Evolutionary conservation across 2,888 invertebrate genomes (phyloP).

Genomic region (Priocnemis perturbator): DNA sequence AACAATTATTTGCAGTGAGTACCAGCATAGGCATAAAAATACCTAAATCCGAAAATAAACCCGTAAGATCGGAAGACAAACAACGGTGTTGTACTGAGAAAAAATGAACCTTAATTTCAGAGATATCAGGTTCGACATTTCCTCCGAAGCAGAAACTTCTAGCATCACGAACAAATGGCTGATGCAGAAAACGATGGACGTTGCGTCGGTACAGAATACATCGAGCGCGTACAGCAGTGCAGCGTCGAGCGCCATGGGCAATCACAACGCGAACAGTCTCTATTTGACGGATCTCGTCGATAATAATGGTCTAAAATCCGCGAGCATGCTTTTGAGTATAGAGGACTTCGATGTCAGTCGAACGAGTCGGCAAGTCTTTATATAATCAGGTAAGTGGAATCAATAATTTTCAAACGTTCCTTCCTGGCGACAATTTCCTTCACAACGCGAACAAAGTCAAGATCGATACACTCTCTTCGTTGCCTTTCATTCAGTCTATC

Average conservation of each 20-base stretch:
- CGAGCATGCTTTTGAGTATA: slow-evolving; percentile 70
- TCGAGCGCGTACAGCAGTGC: slow-evolving; percentile 73
- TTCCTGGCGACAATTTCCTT: no score
- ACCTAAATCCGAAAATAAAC: no score
- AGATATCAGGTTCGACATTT: slow-evolving; percentile 67
- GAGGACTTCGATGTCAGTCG: slow-evolving; percentile 73
- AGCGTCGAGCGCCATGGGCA: slow-evolving; percentile 72
- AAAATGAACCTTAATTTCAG: slow-evolving; percentile 47
- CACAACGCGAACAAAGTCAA: no score
- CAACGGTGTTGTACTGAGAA: background rate
- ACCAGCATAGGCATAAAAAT: background rate
- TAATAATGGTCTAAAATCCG: slow-evolving; percentile 66
- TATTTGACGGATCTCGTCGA: slow-evolving; percentile 67
- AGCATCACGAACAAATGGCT: slow-evolving; percentile 70
- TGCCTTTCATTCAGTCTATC: no score
- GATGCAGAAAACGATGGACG: slow-evolving; percentile 65
- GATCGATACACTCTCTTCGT: no score
- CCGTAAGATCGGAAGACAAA: no score
- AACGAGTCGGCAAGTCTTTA: slow-evolving; percentile 72
- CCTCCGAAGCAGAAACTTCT: slow-evolving; percentile 66
- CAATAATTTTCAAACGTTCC: no score
- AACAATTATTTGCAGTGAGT: slow-evolving; percentile 70
- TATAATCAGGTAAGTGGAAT: slow-evolving; percentile 44
- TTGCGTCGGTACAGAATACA: slow-evolving; percentile 71
- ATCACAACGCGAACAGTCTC: slow-evolving; percentile 67